Percentiles rank a stretch among this genome's conserved stretches.
phyloP scores from a whole-genome alignment of 2,797 vertebrate genomes.

The Hafferia zeledoni region DNA sequence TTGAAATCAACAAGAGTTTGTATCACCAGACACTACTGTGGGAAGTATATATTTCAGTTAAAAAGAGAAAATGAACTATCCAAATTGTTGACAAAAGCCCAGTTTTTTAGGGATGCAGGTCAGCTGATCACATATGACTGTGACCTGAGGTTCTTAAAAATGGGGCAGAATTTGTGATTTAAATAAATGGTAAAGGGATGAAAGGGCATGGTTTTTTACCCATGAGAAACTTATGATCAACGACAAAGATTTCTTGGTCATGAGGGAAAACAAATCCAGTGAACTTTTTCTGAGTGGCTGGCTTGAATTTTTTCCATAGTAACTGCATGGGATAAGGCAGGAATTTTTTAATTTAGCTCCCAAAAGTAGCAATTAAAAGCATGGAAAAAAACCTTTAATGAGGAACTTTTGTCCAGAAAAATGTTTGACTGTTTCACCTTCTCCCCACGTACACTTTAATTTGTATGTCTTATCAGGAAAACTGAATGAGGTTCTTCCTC shows the following conservation, averaged over 20 bases:
- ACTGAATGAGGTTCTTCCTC: background rate
- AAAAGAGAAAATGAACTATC: background rate
- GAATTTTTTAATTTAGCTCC: background rate
- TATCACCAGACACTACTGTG: background rate
- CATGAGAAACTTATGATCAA: background rate
- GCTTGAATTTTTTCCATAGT: background rate
- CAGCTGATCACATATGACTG: background rate
- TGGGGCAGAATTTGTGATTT: background rate
- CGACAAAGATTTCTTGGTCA: background rate
- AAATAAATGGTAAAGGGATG: background rate
- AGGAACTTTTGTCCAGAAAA: background rate
- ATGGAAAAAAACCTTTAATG: background rate
- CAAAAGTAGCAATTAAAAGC: background rate
- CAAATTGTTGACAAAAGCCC: background rate
- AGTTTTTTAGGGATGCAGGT: background rate
- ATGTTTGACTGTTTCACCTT: background rate
- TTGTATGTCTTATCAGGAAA: background rate
- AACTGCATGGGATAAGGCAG: background rate
- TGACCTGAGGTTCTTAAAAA: background rate
- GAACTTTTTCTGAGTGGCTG: background rate
- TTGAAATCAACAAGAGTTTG: background rate
- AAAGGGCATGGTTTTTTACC: background rate
- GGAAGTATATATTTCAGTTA: background rate
- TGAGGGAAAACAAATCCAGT: background rate
- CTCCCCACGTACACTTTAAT: background rate